Evolutionary conservation across 2,797 vertebrate genomes (phyloP).

Genomic region (Chaetophractus vellerosus): DNA sequence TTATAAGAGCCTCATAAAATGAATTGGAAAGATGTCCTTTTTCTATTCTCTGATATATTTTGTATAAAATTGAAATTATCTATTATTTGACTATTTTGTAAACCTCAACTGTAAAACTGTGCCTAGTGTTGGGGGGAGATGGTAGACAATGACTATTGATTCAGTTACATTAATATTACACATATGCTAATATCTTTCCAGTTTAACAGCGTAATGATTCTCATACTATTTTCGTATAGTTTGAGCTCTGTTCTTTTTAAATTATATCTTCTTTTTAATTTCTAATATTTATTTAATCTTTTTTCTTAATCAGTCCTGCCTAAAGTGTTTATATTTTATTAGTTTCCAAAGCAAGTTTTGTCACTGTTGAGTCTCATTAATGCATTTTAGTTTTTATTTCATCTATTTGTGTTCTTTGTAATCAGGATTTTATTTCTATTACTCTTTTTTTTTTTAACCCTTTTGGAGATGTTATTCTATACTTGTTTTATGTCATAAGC

Average conservation of each 20-base stretch:
- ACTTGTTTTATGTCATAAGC: neutral
- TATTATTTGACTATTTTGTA: neutral
- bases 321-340: neutral
- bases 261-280: neutral
- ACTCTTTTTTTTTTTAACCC: neutral
- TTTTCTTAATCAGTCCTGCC: neutral
- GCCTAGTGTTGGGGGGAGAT: neutral
- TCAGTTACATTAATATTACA: neutral
- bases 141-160: neutral
- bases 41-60: neutral
- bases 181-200: neutral
- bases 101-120: neutral
- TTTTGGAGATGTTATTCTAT: neutral
- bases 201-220: neutral
- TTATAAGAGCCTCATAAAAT: too few relatives aligned
- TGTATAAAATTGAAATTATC: neutral
- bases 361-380: neutral
- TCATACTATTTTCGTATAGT: neutral
- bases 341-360: neutral
- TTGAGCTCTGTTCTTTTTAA: neutral
- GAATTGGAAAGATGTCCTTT: neutral
- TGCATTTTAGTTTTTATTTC: neutral
- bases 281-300: neutral
- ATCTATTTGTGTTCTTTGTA: neutral
- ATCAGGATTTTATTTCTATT: neutral